Conservation (phyloP, 2,113 vertebrate species). For the Oreochromis tanganicae region DNA sequence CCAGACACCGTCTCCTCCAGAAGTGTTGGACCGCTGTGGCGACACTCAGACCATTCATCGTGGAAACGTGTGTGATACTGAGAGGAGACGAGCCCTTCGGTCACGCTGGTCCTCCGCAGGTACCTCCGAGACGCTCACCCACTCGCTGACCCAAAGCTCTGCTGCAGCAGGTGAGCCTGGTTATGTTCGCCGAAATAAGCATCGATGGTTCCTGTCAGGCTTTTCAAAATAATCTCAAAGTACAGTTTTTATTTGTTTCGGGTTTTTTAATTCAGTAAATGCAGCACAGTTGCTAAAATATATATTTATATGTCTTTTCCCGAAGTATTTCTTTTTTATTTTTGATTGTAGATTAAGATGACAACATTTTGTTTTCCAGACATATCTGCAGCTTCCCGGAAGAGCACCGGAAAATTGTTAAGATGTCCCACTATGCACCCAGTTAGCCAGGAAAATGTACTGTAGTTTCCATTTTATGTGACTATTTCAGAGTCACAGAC, state of each 20-base stretch:
- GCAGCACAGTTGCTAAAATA: not conserved
- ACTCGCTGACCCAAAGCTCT: not conserved
- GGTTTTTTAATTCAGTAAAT: not conserved
- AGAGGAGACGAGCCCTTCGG: not conserved
- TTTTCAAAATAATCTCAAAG: conserved; percentile 34
- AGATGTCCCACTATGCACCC: not conserved
- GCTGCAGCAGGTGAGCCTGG: conserved; percentile 40
- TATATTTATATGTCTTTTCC: not conserved
- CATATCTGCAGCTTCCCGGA: not conserved
- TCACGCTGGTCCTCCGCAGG: not conserved
- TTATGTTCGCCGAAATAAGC: not conserved
- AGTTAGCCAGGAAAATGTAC: not conserved
- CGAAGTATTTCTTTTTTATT: not conserved
- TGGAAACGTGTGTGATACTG: too few species aligned
- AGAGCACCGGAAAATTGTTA: not conserved
- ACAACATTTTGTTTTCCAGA: not conserved
- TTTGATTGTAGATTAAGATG: not conserved
- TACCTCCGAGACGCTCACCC: not conserved
- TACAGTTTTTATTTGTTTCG: not conserved
- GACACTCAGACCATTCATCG: not conserved
- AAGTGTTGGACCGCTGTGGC: not conserved
- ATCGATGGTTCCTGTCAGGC: not conserved
- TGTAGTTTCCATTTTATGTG: not conserved
- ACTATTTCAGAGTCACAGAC: not conserved
- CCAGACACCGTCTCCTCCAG: not conserved